Evolutionary conservation across 1,140 invertebrate species (phyloP).

Genomic region (Branchinecta lindahli): DNA sequence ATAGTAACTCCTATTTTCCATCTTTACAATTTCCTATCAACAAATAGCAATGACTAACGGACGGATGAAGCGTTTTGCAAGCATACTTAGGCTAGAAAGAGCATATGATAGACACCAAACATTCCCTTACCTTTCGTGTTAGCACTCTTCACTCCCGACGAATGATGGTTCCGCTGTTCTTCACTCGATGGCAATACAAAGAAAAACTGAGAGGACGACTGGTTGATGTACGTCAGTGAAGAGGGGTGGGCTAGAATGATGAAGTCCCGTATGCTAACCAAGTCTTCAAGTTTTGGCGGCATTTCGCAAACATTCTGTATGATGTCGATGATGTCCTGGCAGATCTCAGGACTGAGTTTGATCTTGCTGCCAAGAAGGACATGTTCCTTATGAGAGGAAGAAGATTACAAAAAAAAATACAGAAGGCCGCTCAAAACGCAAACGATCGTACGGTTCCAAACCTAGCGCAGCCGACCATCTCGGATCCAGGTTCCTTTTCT

Average conservation of each 20-base stretch:
- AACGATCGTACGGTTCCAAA: no score
- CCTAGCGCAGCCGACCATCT: no score
- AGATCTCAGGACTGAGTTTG: neutral
- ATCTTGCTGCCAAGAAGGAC: neutral
- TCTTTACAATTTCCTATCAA: no score
- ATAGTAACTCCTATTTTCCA: no score
- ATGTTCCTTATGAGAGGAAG: neutral
- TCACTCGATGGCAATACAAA: neutral
- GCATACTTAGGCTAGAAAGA: no score
- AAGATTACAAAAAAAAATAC: neutral
- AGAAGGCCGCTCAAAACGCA: no score
- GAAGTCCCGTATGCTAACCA: neutral
- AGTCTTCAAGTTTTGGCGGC: neutral
- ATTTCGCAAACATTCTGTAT: neutral
- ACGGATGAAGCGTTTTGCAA: no score
- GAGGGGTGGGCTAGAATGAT: neutral
- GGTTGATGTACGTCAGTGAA: neutral
- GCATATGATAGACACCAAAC: no score
- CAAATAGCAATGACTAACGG: no score
- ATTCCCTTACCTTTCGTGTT: no score
- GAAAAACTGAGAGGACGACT: neutral
- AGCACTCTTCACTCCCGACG: neutral
- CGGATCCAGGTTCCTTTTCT: no score
- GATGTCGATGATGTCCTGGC: neutral
- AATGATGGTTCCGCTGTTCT: neutral